Percentiles rank a stretch among this genome's conserved stretches.
phyloP scores from a whole-genome alignment of 1,140 invertebrate genomes.

The Drosophila nikananu region DNA sequence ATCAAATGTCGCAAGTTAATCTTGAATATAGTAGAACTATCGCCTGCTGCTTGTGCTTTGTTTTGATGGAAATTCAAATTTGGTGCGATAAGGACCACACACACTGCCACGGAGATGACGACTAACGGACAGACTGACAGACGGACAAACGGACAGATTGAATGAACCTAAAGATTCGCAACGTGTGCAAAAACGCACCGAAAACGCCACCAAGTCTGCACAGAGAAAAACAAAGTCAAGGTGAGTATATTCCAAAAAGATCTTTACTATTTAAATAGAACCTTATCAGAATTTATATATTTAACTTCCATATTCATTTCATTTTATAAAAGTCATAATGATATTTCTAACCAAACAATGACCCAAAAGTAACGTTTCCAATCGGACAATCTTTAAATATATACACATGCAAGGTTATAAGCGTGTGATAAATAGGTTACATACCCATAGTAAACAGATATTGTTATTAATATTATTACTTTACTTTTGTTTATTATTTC shows the following conservation, averaged over 20 bases:
- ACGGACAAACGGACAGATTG: background rate
- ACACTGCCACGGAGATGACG: slow-evolving; percentile 36
- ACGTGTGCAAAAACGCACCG: slow-evolving; percentile 65
- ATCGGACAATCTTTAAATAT: background rate
- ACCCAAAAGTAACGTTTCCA: background rate
- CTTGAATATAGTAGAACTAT: slow-evolving; percentile 46
- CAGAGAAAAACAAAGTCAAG: slow-evolving; percentile 10
- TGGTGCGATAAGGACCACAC: slow-evolving; percentile 71
- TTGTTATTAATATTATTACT: background rate
- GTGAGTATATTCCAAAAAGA: background rate
- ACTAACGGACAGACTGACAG: slow-evolving; percentile 11
- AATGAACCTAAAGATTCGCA: slow-evolving; percentile 32
- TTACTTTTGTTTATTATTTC: background rate
- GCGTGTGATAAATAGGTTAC: background rate
- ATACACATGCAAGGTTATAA: background rate
- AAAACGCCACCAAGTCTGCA: slow-evolving; percentile 25
- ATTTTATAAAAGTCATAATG: slow-evolving; percentile 1
- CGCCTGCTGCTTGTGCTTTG: slow-evolving; percentile 28
- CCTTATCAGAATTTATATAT: background rate
- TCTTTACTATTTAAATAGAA: background rate
- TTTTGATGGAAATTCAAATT: slow-evolving; percentile 59
- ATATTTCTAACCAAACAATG: background rate
- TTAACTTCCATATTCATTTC: background rate
- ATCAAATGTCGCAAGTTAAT: slow-evolving; percentile 39
- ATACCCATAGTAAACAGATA: background rate